Evolutionary conservation across 2,113 vertebrate genomes (phyloP), one percentile per base, ranked within the genome.

Genomic region (Aramus guarauna): DNA sequence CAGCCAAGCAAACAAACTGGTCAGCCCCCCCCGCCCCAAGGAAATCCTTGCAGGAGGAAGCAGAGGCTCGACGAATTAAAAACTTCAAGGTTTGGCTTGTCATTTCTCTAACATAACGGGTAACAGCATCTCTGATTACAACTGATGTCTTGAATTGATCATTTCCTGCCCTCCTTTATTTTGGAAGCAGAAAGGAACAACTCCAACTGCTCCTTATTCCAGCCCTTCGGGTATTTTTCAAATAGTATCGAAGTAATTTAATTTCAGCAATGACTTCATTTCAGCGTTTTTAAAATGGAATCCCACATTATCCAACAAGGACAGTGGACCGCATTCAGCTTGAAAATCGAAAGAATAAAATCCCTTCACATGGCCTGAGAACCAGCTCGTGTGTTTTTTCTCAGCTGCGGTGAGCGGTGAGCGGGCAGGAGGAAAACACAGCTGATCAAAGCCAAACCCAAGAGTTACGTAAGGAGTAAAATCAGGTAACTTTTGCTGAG

Each of bases 101-200:
- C 16, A 15, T n/a, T 75, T 50, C 52, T 76, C 55, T 77, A 83
- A 73, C 24, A 60, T 14, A n/a, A 52, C 0, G 15, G 4, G 34
- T 37, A 72, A 37, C 26, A 55, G 7, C 45, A 87, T 6, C 18
- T 64, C 73, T 71, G 52, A 72, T 36, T 74, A 59, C 60, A 60
- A 24, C 14, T 4, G 26, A 6, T 36, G 21, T 0, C 1, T 5
- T 39, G 34, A 71, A 76, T 3, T 39, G 66, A 59, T 56, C 2
- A 14, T 34, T 78, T 84, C 80, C 48, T n/a, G 30, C 24, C 30
- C 5, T 21, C 48, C 36, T 76, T 71, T 59, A 43, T 23, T 78
- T 90, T 79, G 63, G 58, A 75, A 86, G 68, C 68, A 27, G 5
- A 53, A 69, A 55, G 53, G 32, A 84, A 47, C 34, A 77, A 36